Base-by-base conservation (phyloP, 2,797 vertebrate genomes). In the Enteromius trimaculatus region DNA sequence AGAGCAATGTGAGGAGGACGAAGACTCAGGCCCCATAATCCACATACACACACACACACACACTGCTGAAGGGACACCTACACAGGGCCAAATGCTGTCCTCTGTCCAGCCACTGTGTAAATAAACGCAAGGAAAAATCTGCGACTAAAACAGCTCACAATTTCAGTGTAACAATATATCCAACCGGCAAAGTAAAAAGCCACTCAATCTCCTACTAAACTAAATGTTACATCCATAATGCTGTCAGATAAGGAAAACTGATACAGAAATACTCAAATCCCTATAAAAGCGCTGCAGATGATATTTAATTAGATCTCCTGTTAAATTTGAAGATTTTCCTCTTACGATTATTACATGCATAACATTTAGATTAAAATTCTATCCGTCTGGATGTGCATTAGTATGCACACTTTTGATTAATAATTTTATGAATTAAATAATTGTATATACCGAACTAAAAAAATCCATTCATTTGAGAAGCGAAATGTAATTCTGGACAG, bases 1-100 rank as follows among this genome's bases (percentile, higher is more conserved):
- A 89, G 91, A 93, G 91, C 90, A 92, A 91, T 91, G 89, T 82
- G 88, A 92, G 90, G 89, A 90, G 89, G 91, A 88, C 90, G 90
- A 90, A 77, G 51, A 86, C 70, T 86, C 85, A 51, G 85, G 83
- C 72, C 87, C 86, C 81, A 86, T 89, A 91, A 91, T 91, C 84
- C 83, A 90, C 86, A 75, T 69, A 80, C 80, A 62, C 49, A 81
- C 72, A 84, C 42, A 55, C 44, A 76, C 47, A 17, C 75, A 75
- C 64, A 55, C 64, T 64, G 21, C 37, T 60, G 29, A 65, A 60
- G 62, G 70, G 74, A 86, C 83, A 83, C 81, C 77, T 84, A 76
- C 53, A 76, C 84, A 77, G 29, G 55, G 84, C 74, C 81, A 83
- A 86, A 49, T 80, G 42, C 81, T 70, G 62, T 62, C 65, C 53